Evolutionary conservation across 2,113 vertebrate species (phyloP).

Genomic region (Crotalus viridis): DNA sequence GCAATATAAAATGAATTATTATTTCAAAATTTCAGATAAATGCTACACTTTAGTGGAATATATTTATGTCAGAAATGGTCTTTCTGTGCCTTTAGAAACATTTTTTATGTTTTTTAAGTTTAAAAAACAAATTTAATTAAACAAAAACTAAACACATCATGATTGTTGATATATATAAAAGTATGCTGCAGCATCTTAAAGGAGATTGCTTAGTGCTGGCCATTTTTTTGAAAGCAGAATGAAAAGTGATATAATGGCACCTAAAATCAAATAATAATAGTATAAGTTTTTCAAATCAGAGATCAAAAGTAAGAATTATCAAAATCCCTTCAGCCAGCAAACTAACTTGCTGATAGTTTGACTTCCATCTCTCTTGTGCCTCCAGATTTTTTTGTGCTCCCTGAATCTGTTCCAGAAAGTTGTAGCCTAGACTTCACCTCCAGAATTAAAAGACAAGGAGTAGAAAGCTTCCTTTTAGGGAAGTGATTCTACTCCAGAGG

Average conservation of each 20-base stretch:
- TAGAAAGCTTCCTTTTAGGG: neutral
- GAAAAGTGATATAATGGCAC: neutral
- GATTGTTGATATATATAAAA: conserved; percentile 5
- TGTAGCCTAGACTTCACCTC: neutral
- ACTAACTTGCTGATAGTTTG: neutral
- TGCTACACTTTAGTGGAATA: conserved; percentile 18
- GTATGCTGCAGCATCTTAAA: neutral
- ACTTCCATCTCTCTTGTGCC: neutral
- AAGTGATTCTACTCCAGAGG: neutral
- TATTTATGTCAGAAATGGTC: conserved; percentile 25
- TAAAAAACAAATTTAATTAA: neutral
- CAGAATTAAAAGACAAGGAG: neutral
- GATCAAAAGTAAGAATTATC: neutral
- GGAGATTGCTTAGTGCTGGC: neutral
- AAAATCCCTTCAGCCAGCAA: neutral
- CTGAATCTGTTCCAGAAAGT: neutral
- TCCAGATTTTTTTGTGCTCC: neutral
- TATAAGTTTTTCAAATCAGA: neutral
- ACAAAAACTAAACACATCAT: neutral
- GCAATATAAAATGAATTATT: conserved; percentile 25
- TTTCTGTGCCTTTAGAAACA: neutral
- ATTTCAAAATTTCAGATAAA: conserved; percentile 17
- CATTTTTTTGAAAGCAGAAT: neutral
- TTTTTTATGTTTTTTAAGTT: neutral
- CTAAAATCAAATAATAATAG: neutral